phyloP scores from a whole-genome alignment of 2,888 invertebrate species.

The Mechanitis mazaeus region DNA sequence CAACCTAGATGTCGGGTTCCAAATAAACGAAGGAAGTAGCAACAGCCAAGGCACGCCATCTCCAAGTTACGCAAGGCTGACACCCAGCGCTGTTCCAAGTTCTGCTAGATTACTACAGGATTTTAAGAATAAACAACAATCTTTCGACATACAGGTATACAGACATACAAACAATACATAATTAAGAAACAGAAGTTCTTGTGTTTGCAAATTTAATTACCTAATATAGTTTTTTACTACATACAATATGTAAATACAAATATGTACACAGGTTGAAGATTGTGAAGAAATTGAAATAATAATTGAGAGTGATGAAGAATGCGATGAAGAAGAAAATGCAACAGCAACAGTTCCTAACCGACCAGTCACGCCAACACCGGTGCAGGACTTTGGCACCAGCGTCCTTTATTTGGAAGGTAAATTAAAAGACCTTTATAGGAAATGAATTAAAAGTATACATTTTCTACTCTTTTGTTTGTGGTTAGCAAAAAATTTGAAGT shows the following conservation, averaged over 20 bases:
- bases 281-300: slow-evolving; percentile 69
- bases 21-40: slow-evolving; percentile 57
- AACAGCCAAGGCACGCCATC: slow-evolving; percentile 58
- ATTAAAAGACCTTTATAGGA: too few species aligned
- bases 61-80: slow-evolving; percentile 53
- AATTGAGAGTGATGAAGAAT: slow-evolving; percentile 55
- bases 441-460: too few species aligned
- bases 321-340: slow-evolving; percentile 42
- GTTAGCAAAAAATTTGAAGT: too few species aligned
- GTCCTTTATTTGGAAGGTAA: slow-evolving; percentile 62
- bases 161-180: not conserved
- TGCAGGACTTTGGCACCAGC: slow-evolving; percentile 66
- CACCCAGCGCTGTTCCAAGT: slow-evolving; percentile 44
- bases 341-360: slow-evolving; percentile 39
- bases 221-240: too few species aligned
- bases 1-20: slow-evolving; percentile 57
- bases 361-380: slow-evolving; percentile 62
- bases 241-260: too few species aligned
- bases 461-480: too few species aligned
- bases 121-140: slow-evolving; percentile 70
- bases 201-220: too few species aligned
- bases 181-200: too few species aligned
- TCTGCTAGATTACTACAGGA: slow-evolving; percentile 53
- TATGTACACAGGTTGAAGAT: slow-evolving; percentile 57
- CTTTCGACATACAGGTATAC: slow-evolving; percentile 68